Evolutionary conservation across 2,113 vertebrate genomes (phyloP).

Genomic region (Rhinogobius similis): DNA sequence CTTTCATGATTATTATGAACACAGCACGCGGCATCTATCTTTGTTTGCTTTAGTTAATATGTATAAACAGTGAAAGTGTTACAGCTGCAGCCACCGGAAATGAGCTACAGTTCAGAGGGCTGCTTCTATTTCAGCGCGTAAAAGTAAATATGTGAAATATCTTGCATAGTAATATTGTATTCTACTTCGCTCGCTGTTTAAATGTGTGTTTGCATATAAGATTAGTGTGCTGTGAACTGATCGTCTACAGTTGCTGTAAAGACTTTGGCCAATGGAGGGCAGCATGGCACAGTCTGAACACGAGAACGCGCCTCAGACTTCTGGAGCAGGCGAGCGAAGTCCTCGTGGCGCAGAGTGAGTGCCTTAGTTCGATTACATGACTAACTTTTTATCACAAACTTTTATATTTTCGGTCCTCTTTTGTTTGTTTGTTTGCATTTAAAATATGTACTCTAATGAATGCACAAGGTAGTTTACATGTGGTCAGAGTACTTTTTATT

Average conservation of each 20-base stretch:
- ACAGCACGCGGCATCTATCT: conserved; percentile 11
- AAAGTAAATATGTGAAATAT: not conserved
- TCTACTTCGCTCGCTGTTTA: not conserved
- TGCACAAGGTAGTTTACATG: not conserved
- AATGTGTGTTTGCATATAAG: not conserved
- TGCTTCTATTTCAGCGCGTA: not conserved
- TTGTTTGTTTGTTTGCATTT: too few species aligned
- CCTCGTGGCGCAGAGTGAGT: not conserved
- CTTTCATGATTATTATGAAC: conserved; percentile 34
- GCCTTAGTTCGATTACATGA: not conserved
- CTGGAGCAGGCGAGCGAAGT: conserved; percentile 9
- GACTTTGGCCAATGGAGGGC: conserved; percentile 70
- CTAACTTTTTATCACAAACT: conserved; percentile 1
- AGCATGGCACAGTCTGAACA: conserved; percentile 70
- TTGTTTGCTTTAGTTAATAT: conserved; percentile 14
- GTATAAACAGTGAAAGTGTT: conserved; percentile 19
- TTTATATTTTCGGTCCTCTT: not conserved
- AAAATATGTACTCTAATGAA: conserved; percentile 22
- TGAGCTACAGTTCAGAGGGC: conserved; percentile 8
- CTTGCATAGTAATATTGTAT: not conserved
- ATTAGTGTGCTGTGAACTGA: not conserved
- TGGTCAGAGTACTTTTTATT: conserved; percentile 42
- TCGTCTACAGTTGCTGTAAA: conserved; percentile 43
- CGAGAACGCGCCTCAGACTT: conserved; percentile 15
- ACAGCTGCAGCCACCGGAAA: conserved; percentile 36